Evolutionary conservation across 2,797 vertebrate genomes (phyloP), one percentile per base, ranked within the genome.

Genomic region (Rhynchonycteris naso): DNA sequence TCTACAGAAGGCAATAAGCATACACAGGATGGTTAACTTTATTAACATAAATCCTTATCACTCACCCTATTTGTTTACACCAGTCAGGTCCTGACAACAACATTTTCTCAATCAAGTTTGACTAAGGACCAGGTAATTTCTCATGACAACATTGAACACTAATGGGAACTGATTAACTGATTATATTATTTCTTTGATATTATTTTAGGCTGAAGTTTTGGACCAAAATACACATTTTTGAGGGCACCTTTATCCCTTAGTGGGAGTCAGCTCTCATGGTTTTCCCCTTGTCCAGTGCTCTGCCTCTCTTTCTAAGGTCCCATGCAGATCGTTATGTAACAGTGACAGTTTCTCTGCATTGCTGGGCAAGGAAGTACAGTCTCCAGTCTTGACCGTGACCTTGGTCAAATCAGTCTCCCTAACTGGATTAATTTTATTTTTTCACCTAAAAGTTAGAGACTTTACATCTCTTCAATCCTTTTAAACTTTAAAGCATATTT

Each of bases 1-100:
- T 21, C 24, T 52, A 35, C 18, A 4, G 13, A 15, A 50, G 63
- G 84, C 21, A 28, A 12, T 4, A 13, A n/a, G 7, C 13, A 0
- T 4, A 3, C 0, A 0, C 1, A 10, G 65, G 15, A 18, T 1
- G 26, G 3, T 52, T 58, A 50, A 4, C 24, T 66, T 15, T 22
- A 1, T 66, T n/a, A 30, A 24, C 7, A 0, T 16, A 3, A 19
- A 1, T 69, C 79, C 75, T 28, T 9, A 7, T n/a, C 28, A 24
- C 38, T 50, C 1, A 4, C 14, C 68, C 13, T 63, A 1, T 56
- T 69, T 61, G 47, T 28, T 79, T 15, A 80, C 1, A 30, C 4
- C 24, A 30, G 7, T n/a, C 68, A 89, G 87, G 72, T 47, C 30
- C 24, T 0, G 4, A 24, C 69, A 82, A 85, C 54, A n/a, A 54